Evolutionary conservation across 2,888 invertebrate species (phyloP).

Genomic region (Barypeithes pellucidus): DNA sequence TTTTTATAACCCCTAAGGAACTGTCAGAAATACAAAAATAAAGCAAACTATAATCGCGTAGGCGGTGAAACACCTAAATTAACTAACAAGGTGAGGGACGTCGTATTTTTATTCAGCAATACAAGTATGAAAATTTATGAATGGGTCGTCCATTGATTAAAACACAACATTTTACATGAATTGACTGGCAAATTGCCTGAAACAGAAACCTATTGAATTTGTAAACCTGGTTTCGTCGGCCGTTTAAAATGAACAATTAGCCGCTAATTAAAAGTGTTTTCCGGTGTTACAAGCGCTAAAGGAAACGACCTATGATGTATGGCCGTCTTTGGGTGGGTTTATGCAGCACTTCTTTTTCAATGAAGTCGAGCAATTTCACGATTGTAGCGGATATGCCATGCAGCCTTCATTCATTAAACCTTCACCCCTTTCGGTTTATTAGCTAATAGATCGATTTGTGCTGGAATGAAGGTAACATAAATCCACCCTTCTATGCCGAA

Average conservation of each 20-base stretch:
- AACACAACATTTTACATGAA: slow-evolving; percentile 48
- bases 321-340: slow-evolving; percentile 38
- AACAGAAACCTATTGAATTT: slow-evolving; percentile 28
- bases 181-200: slow-evolving; percentile 47
- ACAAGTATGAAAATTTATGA: slow-evolving; percentile 50
- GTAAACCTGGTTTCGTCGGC: slow-evolving; percentile 23
- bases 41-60: slow-evolving; percentile 26
- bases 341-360: slow-evolving; percentile 18
- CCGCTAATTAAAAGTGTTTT: slow-evolving; percentile 34
- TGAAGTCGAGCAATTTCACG: slow-evolving; percentile 1
- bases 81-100: slow-evolving; percentile 49
- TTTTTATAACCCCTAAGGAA: not conserved
- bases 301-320: slow-evolving; percentile 38
- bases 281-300: slow-evolving; percentile 34
- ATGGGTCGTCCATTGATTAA: slow-evolving; percentile 52
- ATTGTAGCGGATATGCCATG: not conserved
- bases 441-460: not conserved
- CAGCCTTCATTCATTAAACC: slow-evolving; percentile 15
- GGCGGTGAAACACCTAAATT: slow-evolving; percentile 35
- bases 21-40: slow-evolving; percentile 24
- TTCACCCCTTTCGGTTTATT: not conserved
- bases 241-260: slow-evolving; percentile 44
- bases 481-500: slow-evolving; percentile 14
- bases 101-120: slow-evolving; percentile 49
- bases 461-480: not conserved